These are phyloP conservation scores for Choristoneura rosaceana DNA, from an alignment of 2,888 invertebrate species.

Conservation along the genomic window DNA sequence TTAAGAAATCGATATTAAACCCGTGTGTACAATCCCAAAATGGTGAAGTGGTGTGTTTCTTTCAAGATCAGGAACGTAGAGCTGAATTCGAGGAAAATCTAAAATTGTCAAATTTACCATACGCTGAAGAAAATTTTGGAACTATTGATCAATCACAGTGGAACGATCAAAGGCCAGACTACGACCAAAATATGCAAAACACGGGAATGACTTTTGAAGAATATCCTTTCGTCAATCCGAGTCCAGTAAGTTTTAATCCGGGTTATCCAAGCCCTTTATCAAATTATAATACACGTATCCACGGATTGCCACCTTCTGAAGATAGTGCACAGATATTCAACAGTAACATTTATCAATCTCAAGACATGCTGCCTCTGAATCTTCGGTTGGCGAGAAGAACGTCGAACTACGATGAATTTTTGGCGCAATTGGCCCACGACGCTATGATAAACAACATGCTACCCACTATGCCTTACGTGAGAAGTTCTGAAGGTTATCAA, in stretches of 20 bases:
- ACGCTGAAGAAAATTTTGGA: not conserved
- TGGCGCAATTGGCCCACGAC: conserved; percentile 64
- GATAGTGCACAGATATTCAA: conserved; percentile 22
- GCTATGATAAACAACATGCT: conserved; percentile 71
- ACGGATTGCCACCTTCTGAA: conserved; percentile 48
- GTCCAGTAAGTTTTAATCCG: not conserved
- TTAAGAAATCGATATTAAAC: conserved; percentile 4
- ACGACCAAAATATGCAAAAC: conserved; percentile 1
- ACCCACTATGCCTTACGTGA: conserved; percentile 71
- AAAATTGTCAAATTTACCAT: not conserved
- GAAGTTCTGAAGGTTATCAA: conserved; percentile 46
- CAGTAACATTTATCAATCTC: conserved; percentile 20
- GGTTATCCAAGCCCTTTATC: conserved; percentile 48
- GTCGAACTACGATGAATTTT: conserved; percentile 56
- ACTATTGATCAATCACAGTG: not conserved
- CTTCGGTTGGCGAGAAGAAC: conserved; percentile 42
- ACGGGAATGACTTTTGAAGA: not conserved
- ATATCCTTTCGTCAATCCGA: conserved; percentile 14
- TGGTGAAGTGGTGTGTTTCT: conserved; percentile 29
- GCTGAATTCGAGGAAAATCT: conserved; percentile 2
- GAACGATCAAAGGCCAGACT: not conserved
- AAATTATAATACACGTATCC: conserved; percentile 52
- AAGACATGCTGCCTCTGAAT: conserved; percentile 18
- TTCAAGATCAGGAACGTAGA: not conserved
- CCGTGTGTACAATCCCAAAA: conserved; percentile 28